Base-by-base conservation (phyloP, 2,888 invertebrate species). In the Seladonia tumulorum region DNA sequence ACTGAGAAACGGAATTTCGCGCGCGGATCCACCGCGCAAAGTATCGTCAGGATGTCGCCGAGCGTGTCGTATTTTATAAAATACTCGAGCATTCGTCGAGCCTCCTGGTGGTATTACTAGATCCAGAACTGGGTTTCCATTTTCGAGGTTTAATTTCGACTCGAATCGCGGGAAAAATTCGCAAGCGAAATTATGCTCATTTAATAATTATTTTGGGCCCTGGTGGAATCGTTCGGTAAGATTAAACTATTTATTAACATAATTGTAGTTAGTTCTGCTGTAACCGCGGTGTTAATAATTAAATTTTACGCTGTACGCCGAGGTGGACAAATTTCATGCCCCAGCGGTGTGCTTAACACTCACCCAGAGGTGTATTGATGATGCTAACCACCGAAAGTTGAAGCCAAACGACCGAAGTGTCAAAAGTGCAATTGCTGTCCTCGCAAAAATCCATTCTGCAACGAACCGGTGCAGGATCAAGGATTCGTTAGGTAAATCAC, bases 1-100 rank as follows among this genome's bases (percentile, higher is more conserved):
- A 42, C 49, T 49, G 73, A 66, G 79, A 22, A 60, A 63, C 72
- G 71, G 63, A 80, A 39, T 73, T 74, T 71, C 87, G 76, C 76
- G 81, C 25, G 60, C 63, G 76, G 49, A 79, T 70, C 14, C 85
- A 2, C 25, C 60, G 82, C 66, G 86, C 79, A 80, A 87, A 87
- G 84, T 77, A 86, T 90, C 89, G 87, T 87, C 86, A 87, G 71
- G 83, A 76, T 70, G n/a, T 60, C 66, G 74, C n/a, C 77, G 47
- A 47, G 42, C 29, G n/a, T 57, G 63, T 42, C 76, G 57, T 81
- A 66, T 78, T 87, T 85, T 72, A 85, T 49, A 82, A 77, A 76
- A 71, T 29, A 82, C 73, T 47, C 47, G n/a, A 45, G 78, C 77
- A 71, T 53, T 57, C 78, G 78, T 79, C 63, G 47, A 49, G 78